These are phyloP conservation scores for Pipistrellus nathusii DNA, from an alignment of 2,797 vertebrate genomes.

Conservation along the genomic window DNA sequence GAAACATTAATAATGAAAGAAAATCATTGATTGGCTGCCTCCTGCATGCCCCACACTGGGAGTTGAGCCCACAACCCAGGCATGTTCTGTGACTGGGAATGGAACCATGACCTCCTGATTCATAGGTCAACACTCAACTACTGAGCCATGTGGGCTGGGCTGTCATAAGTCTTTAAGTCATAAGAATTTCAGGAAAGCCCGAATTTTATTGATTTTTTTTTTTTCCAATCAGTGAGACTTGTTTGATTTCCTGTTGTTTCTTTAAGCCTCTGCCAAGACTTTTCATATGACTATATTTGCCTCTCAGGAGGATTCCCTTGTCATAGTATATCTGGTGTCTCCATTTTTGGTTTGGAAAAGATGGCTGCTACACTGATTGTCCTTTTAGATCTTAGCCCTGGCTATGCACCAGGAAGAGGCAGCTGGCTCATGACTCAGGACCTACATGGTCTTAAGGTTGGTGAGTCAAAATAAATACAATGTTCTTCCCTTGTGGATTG, in stretches of 20 bases:
- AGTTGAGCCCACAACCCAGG: no score
- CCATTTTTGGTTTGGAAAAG: conserved; percentile 16
- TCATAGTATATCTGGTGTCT: not conserved
- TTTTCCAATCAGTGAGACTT: not conserved
- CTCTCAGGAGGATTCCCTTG: not conserved
- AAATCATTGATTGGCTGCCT: no score
- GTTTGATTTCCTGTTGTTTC: not conserved
- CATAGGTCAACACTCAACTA: no score
- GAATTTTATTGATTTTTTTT: conserved; percentile 1
- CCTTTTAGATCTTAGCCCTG: not conserved
- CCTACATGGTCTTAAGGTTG: conserved; percentile 17
- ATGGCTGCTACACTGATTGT: not conserved
- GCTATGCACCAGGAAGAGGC: not conserved
- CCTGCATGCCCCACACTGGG: no score
- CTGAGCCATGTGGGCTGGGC: no score
- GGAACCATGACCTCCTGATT: no score
- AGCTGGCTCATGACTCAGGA: not conserved
- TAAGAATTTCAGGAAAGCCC: not conserved
- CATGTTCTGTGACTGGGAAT: no score
- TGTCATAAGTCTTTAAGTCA: not conserved
- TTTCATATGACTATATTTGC: not conserved
- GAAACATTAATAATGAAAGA: no score
- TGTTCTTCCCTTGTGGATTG: not conserved
- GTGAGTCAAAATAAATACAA: not conserved
- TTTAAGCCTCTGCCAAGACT: conserved; percentile 28